A percentile compares a stretch with the other conserved stretches of the same genome.
Evolutionary conservation across 2,113 vertebrate genomes (phyloP).

Genomic region (Equus quagga): DNA sequence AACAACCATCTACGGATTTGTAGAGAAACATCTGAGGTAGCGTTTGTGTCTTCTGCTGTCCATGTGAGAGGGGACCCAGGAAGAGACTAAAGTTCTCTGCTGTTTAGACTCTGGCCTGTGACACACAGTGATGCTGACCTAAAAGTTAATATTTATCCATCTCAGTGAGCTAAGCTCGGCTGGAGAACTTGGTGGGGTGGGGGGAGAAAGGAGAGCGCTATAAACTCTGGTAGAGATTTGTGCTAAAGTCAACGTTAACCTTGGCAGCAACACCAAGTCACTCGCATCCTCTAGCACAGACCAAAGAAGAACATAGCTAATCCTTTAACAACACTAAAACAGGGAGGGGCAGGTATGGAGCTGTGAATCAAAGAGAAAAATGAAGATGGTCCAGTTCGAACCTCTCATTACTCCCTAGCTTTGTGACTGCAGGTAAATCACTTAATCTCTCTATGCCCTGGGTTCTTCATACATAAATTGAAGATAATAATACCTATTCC

Average conservation of each 20-base stretch:
- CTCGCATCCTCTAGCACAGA: background rate
- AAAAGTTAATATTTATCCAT: constrained; percentile 80
- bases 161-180: constrained; percentile 22
- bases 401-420: background rate
- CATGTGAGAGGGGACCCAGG: background rate
- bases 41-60: constrained; percentile 7
- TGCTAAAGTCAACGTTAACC: background rate
- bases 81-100: constrained; percentile 60
- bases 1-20: background rate
- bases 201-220: background rate
- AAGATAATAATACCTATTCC: background rate
- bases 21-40: background rate
- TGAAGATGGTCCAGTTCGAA: background rate
- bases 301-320: background rate
- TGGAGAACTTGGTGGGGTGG: background rate
- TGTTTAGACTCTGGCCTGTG: constrained; percentile 73
- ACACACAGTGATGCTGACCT: background rate
- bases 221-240: background rate
- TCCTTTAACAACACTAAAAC: background rate
- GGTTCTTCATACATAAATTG: background rate
- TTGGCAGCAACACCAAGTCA: background rate
- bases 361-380: background rate
- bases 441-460: background rate
- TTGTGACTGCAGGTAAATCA: background rate
- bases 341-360: fast-evolving